phyloP scores from a whole-genome alignment of 2,888 invertebrate species.

The Tenthredo scrophulariae region DNA sequence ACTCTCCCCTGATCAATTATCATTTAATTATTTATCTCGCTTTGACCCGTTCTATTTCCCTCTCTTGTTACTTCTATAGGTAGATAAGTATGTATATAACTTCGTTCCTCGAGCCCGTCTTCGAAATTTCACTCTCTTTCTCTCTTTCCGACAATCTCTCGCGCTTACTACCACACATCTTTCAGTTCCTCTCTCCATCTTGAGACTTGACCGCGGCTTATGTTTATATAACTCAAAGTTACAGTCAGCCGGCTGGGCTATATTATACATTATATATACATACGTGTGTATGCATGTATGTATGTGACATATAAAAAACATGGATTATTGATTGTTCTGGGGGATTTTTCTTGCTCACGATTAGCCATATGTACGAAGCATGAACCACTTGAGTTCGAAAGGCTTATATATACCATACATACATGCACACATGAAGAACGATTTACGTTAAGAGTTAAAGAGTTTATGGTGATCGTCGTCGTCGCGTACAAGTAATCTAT shows the following conservation, averaged over 20 bases:
- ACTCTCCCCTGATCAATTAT: slow-evolving; percentile 59
- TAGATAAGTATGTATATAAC: background rate
- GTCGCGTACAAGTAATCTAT: slow-evolving; percentile 45
- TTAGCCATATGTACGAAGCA: background rate
- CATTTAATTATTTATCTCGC: slow-evolving; percentile 59
- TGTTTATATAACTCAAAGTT: slow-evolving; percentile 33
- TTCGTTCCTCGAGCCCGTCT: background rate
- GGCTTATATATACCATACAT: background rate
- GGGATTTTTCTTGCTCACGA: slow-evolving; percentile 33
- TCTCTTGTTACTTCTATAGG: background rate
- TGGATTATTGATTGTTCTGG: slow-evolving; percentile 30
- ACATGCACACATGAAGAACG: background rate
- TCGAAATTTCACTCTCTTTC: slow-evolving; percentile 36
- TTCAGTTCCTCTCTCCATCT: slow-evolving; percentile 13
- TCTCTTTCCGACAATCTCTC: slow-evolving; percentile 2
- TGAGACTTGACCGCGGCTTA: slow-evolving; percentile 34
- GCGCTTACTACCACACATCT: background rate
- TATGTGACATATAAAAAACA: background rate
- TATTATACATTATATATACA: background rate
- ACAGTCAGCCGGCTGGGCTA: background rate
- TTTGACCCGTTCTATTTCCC: slow-evolving; percentile 48
- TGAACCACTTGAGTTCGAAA: slow-evolving; percentile 38
- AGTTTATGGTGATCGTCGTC: slow-evolving; percentile 25
- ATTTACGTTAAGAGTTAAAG: slow-evolving; percentile 33
- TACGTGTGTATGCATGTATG: background rate